Base-by-base conservation (phyloP, 2,113 vertebrate species). In the Nothocercus julius region DNA sequence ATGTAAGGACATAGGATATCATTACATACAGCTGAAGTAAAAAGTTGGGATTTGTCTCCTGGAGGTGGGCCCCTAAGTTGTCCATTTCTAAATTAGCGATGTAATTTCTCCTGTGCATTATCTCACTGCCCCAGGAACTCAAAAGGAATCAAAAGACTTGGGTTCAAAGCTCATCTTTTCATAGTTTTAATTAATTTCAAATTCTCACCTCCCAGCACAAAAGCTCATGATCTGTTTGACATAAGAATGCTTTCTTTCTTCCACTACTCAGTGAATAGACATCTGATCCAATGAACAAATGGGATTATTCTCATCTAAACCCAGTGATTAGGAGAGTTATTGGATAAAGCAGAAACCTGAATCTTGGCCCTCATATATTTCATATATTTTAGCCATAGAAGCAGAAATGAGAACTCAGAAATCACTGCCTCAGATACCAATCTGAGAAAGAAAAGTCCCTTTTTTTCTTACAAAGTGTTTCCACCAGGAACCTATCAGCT, bases 401-500 rank as follows among this genome's bases (percentile, higher is more conserved):
- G 12, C 6, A 84, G 45, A 91, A 79, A 30, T 38, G 8, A 30
- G 14, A 81, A 82, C 34, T 13, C 1, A 10, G 40, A 4, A 64
- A 84, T 91, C 24, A 7, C 7, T 58, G 3, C 24, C 36, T 73
- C 40, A 51, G 9, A 42, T 8, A 63, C 4, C 11, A 49, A 9
- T 49, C 49, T 49, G 49, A 18, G 28, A 93, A 90, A 76, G 83
- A 85, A 82, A 24, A 8, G 4, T n/a, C 8, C 38, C 62, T 85
- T 56, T 5, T 25, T 87, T 53, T 84, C 44, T 89, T 74, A 47
- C 56, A 68, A 86, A 66, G 25, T 54, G 54, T 95, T 97, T 96
- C 78, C 38, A 93, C 18, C 8, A 32, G 47, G n/a, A 96, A 75
- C 84, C 54, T 7, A 21, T 84, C 91, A 90, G 10, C 51, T 74